phyloP scores from a whole-genome alignment of 2,797 vertebrate genomes.

The Bryconaethiops microstoma region DNA sequence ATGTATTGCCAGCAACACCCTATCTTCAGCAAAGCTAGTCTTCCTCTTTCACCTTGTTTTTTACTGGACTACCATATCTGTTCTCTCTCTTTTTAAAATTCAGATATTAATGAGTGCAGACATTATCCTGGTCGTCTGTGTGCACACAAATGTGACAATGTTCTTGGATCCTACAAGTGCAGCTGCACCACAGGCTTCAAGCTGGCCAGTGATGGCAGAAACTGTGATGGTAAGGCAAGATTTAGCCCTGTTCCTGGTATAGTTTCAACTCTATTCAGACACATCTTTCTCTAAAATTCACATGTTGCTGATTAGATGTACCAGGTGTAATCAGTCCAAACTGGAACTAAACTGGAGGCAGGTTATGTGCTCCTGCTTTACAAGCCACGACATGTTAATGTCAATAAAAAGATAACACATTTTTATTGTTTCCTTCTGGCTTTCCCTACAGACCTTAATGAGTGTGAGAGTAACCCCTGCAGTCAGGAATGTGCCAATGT shows the following conservation, averaged over 20 bases:
- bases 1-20: too few species aligned
- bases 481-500: conserved; percentile 97
- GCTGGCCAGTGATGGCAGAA: conserved; percentile 83
- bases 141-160: conserved; percentile 95
- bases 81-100: conserved; percentile 22
- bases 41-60: too few species aligned
- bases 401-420: too few species aligned
- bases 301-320: not conserved
- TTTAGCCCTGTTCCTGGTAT: not conserved
- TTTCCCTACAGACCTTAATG: conserved; percentile 85
- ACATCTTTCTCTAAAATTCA: not conserved
- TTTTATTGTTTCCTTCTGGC: not conserved
- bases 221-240: conserved; percentile 85
- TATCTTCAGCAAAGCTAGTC: too few species aligned
- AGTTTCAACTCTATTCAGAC: not conserved
- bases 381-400: not conserved
- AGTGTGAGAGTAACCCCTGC: conserved; percentile 89
- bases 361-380: not conserved
- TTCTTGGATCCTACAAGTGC: conserved; percentile 89
- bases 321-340: not conserved
- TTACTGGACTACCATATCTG: not conserved
- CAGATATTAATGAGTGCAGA: conserved; percentile 95
- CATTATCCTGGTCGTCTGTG: conserved; percentile 93
- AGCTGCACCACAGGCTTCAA: conserved; percentile 93
- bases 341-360: not conserved